A percentile compares a stretch with the other conserved stretches of the same genome.
Conservation (phyloP, 2,113 vertebrate genomes). For the Mobula birostris region DNA sequence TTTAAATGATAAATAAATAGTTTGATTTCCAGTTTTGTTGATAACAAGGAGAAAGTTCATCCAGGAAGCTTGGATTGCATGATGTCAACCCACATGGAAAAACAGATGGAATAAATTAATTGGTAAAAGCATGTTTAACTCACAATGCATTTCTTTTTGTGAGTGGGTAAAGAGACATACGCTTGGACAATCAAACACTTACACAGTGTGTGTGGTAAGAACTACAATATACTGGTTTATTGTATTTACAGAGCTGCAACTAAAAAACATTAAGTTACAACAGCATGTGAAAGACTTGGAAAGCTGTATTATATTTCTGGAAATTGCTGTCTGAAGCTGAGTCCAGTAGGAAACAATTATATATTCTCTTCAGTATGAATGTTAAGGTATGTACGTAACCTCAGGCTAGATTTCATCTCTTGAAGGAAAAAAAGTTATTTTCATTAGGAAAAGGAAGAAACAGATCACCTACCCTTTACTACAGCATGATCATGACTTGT, state of each 20-base stretch:
- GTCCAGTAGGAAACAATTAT: not conserved
- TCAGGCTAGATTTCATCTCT: not conserved
- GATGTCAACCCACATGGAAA: slow-evolving; percentile 59
- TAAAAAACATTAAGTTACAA: not conserved
- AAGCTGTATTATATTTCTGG: not conserved
- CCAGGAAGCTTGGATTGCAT: slow-evolving; percentile 65
- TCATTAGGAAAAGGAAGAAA: not conserved
- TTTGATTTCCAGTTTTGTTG: slow-evolving; percentile 54
- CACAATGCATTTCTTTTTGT: slow-evolving; percentile 75
- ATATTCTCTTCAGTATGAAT: slow-evolving; percentile 20
- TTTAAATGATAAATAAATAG: not conserved
- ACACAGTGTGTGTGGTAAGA: not conserved
- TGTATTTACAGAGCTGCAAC: not conserved
- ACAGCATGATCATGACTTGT: not conserved
- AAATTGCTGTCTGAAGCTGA: not conserved
- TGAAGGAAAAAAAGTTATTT: slow-evolving; percentile 13
- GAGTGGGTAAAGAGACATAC: slow-evolving; percentile 59
- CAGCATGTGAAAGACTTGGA: not conserved
- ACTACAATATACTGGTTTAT: not conserved
- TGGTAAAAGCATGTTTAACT: slow-evolving; percentile 70
- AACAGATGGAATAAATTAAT: slow-evolving; percentile 86
- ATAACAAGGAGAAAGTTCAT: slow-evolving; percentile 60
- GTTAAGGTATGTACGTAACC: not conserved
- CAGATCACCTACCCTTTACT: not conserved
- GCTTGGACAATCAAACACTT: not conserved